A percentile compares a stretch with the other conserved stretches of the same genome.
These are phyloP conservation scores for Eupleurogrammus muticus DNA, from an alignment of 2,797 vertebrate species.

Conservation along the genomic window DNA sequence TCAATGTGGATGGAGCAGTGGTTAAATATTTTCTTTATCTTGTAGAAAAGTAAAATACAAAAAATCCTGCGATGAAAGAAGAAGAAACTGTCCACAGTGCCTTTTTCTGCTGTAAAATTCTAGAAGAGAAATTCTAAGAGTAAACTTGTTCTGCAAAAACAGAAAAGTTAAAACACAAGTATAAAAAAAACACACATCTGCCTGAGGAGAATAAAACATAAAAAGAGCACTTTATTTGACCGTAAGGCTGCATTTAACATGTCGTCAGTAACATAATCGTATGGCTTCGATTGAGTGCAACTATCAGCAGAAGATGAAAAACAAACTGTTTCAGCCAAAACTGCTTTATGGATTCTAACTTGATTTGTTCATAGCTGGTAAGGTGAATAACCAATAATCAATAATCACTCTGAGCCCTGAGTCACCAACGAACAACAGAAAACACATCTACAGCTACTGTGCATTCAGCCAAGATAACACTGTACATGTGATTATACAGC, in stretches of 20 bases:
- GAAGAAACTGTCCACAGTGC: conserved; percentile 4
- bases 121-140: conserved; percentile 30
- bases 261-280: conserved; percentile 18
- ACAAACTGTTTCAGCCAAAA: conserved; percentile 8
- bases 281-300: background rate
- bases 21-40: background rate
- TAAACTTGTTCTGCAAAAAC: conserved; percentile 59
- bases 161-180: conserved; percentile 24
- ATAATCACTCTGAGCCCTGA: too few relatives aligned
- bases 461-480: conserved; percentile 42
- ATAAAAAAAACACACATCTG: conserved; percentile 27
- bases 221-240: conserved; percentile 45
- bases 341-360: conserved; percentile 31
- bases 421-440: conserved; percentile 50
- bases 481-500: conserved; percentile 34
- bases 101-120: conserved; percentile 29
- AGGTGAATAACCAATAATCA: conserved; percentile 34
- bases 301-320: background rate
- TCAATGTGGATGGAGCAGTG: background rate
- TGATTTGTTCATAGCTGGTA: conserved; percentile 52
- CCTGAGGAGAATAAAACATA: conserved; percentile 55
- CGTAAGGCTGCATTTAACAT: conserved; percentile 24
- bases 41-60: conserved; percentile 26
- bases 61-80: too few relatives aligned
- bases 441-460: conserved; percentile 26